Evolutionary conservation across 2,113 vertebrate species (phyloP).

Genomic region (Halcyon senegalensis): DNA sequence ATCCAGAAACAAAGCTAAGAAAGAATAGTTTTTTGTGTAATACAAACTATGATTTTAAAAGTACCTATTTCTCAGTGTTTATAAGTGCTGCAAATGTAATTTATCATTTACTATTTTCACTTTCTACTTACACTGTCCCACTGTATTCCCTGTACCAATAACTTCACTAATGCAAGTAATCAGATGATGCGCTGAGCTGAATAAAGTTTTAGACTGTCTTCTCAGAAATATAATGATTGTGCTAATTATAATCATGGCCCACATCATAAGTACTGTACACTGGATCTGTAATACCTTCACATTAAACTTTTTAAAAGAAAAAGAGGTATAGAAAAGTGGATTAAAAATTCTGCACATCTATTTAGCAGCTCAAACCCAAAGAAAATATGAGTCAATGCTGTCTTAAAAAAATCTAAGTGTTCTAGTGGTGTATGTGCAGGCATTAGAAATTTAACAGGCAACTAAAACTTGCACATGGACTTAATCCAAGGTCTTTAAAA

Average conservation of each 20-base stretch:
- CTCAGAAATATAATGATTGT: not conserved
- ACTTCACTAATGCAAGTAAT: not conserved
- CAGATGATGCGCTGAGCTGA: not conserved
- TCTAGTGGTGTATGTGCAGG: conserved; percentile 57
- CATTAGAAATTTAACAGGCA: conserved; percentile 69
- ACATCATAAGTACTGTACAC: not conserved
- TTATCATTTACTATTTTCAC: not conserved
- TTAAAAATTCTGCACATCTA: not conserved
- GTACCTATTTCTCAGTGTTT: not conserved
- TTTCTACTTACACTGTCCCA: not conserved
- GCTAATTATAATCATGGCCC: not conserved
- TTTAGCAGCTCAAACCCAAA: conserved; percentile 23
- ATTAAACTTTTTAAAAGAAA: not conserved
- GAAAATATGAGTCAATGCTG: conserved; percentile 24
- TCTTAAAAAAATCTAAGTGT: conserved; percentile 52
- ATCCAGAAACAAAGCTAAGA: not conserved
- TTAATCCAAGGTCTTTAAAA: conserved; percentile 69
- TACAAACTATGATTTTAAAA: not conserved
- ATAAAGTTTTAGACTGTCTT: not conserved
- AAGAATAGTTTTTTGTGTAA: not conserved
- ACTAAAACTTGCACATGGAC: conserved; percentile 57
- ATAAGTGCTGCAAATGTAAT: not conserved
- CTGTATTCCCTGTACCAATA: not conserved
- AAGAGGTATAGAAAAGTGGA: not conserved
- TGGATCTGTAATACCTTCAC: not conserved